Conservation (phyloP, 2,113 vertebrate species). For the Eonycteris spelaea region DNA sequence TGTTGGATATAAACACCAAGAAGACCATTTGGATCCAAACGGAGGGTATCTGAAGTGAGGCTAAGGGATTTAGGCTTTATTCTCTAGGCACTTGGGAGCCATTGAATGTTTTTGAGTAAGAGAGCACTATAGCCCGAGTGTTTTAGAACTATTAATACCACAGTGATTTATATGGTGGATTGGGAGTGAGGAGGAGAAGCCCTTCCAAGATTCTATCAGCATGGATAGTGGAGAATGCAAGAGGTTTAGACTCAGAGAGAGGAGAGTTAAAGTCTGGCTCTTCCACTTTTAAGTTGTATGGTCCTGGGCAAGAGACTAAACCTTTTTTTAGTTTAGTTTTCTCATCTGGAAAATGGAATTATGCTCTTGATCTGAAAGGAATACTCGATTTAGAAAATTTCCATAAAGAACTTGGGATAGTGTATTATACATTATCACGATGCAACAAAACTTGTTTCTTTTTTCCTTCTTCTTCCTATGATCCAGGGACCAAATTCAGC, state of each 20-base stretch:
- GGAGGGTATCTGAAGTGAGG: background rate
- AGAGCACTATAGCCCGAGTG: background rate
- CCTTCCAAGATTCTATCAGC: background rate
- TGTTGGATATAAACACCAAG: background rate
- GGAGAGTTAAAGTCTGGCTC: background rate
- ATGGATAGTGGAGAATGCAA: background rate
- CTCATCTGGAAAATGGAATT: background rate
- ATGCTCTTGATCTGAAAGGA: background rate
- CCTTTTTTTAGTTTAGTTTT: background rate
- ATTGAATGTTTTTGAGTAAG: background rate
- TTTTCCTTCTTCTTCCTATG: background rate
- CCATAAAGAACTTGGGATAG: background rate
- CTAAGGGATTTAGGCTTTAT: background rate
- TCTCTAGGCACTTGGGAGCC: background rate
- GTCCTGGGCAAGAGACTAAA: background rate
- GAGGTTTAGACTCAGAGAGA: background rate
- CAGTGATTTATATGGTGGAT: background rate
- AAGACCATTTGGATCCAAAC: background rate
- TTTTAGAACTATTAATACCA: background rate
- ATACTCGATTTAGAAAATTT: background rate
- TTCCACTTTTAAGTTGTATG: background rate
- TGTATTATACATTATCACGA: fast-evolving
- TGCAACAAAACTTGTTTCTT: background rate
- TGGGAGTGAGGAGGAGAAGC: background rate
- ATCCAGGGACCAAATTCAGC: background rate